phyloP scores from a whole-genome alignment of 1,140 invertebrate genomes.

The Calycopis cecrops region DNA sequence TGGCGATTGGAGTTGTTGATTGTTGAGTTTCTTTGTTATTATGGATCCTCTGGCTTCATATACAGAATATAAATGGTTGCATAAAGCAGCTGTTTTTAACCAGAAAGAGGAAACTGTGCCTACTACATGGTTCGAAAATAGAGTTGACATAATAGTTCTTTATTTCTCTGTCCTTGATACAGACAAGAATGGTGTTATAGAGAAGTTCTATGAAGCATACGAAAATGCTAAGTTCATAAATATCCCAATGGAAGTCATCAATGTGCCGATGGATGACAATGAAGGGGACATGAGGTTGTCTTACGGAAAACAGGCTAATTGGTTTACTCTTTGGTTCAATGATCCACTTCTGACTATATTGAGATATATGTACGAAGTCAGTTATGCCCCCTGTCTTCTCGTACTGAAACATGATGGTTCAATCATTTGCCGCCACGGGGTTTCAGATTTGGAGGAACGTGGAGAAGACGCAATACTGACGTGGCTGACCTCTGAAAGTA shows the following conservation, averaged over 20 bases:
- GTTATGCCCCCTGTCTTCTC: conserved; percentile 44
- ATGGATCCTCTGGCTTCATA: background rate
- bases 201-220: conserved; percentile 54
- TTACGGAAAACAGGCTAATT: conserved; percentile 54
- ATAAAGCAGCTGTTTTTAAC: conserved; percentile 44
- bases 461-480: conserved; percentile 55
- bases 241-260: conserved; percentile 59
- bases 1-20: too few relatives aligned
- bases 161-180: conserved; percentile 43
- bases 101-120: conserved; percentile 39
- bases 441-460: conserved; percentile 48
- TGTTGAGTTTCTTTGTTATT: too few relatives aligned
- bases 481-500: conserved; percentile 37
- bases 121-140: conserved; percentile 39
- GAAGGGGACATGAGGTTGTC: conserved; percentile 36
- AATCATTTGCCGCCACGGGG: conserved; percentile 40
- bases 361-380: conserved; percentile 48
- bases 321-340: conserved; percentile 50
- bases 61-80: conserved; percentile 45
- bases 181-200: conserved; percentile 46
- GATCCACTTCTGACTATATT: conserved; percentile 45
- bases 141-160: conserved; percentile 44
- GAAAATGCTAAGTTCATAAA: conserved; percentile 51
- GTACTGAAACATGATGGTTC: conserved; percentile 41
- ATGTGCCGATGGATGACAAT: conserved; percentile 51